Conservation (phyloP, 2,113 vertebrate species). For the Sylvilagus bachmani region DNA sequence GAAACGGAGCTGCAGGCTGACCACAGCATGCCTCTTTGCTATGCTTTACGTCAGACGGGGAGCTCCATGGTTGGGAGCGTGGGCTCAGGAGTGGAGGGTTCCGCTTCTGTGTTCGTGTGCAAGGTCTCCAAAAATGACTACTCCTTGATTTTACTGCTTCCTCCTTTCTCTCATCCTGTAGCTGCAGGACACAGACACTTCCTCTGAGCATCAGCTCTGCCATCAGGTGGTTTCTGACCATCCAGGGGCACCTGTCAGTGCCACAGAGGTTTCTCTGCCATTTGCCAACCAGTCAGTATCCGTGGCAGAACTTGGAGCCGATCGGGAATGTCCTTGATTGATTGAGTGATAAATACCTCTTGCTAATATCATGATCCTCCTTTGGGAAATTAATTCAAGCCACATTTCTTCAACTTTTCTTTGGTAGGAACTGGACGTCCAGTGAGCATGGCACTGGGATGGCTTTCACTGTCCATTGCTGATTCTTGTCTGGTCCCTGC, state of each 20-base stretch:
- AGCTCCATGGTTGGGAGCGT: not conserved
- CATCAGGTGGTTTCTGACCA: not conserved
- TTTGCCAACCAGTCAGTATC: not conserved
- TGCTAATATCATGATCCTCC: not conserved
- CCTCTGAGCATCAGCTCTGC: not conserved
- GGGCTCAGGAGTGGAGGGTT: not conserved
- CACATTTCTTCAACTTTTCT: not conserved
- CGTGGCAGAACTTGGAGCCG: too few relatives aligned
- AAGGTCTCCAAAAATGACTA: not conserved
- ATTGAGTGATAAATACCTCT: not conserved
- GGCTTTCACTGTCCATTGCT: not conserved
- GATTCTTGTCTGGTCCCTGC: not conserved
- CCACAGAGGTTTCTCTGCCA: not conserved
- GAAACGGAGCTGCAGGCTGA: not conserved
- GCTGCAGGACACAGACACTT: conserved; percentile 56
- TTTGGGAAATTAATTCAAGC: not conserved
- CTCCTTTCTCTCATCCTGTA: conserved; percentile 46
- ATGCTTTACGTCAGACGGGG: not conserved
- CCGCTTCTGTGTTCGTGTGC: not conserved
- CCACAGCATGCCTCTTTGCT: not conserved
- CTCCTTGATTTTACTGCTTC: conserved; percentile 67
- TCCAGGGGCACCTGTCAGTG: not conserved
- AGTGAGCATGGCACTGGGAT: not conserved
- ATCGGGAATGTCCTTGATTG: not conserved
- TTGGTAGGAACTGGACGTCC: not conserved